A percentile compares a stretch with the other conserved stretches of the same genome.
phyloP scores from a whole-genome alignment of 2,888 invertebrate genomes.

The Mesoligia furuncula region DNA sequence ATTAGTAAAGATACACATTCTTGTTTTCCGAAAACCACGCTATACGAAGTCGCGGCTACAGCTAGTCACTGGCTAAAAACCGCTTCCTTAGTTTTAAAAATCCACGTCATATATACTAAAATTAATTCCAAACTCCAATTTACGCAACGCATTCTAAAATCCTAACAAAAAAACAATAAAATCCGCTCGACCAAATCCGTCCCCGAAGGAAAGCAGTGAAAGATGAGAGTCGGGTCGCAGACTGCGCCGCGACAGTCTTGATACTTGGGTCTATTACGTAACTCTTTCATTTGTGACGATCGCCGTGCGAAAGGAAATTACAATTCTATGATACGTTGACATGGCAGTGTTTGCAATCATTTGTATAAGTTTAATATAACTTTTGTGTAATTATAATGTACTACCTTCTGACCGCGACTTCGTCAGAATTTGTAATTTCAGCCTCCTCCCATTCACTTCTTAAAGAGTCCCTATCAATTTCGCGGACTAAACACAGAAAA shows the following conservation, averaged over 20 bases:
- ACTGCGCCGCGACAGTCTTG: slow-evolving; percentile 76
- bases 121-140: background rate
- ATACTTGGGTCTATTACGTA: slow-evolving; percentile 76
- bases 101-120: background rate
- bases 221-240: slow-evolving; percentile 86
- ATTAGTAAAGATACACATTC: background rate
- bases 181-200: slow-evolving; percentile 70
- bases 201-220: slow-evolving; percentile 87
- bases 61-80: background rate
- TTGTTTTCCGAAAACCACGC: background rate
- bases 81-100: background rate
- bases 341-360: background rate
- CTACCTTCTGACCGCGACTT: background rate
- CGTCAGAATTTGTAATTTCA: too few species aligned
- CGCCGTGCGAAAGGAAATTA: slow-evolving; percentile 24
- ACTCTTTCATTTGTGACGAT: slow-evolving; percentile 44
- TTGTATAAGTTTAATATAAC: background rate
- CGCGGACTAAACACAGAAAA: too few species aligned
- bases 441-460: too few species aligned
- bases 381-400: background rate
- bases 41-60: too few species aligned
- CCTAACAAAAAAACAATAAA: slow-evolving; percentile 22
- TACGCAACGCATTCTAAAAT: slow-evolving; percentile 12
- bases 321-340: background rate
- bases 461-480: too few species aligned